Evolutionary conservation across 2,888 invertebrate species (phyloP).

Genomic region (Napeogenes sylphis): DNA sequence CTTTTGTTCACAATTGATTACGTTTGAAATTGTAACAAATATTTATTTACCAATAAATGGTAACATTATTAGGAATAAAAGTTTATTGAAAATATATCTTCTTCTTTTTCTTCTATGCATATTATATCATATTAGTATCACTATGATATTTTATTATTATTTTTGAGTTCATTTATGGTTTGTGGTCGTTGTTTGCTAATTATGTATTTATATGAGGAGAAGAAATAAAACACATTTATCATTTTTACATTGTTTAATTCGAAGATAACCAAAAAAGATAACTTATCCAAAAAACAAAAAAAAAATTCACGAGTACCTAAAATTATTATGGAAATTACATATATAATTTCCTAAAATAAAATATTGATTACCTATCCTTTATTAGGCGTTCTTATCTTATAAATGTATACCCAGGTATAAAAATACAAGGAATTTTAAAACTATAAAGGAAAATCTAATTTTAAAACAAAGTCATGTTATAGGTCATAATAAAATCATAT

Average conservation of each 20-base stretch:
- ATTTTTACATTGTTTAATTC: conserved; percentile 51
- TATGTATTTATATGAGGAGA: neutral
- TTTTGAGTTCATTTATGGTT: too few relatives aligned
- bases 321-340: conserved; percentile 43
- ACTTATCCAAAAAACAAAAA: conserved; percentile 39
- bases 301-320: conserved; percentile 45
- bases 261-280: conserved; percentile 43
- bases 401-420: neutral
- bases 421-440: conserved; percentile 11
- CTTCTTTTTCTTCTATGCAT: too few relatives aligned
- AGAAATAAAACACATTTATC: conserved; percentile 40
- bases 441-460: conserved; percentile 3
- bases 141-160: too few relatives aligned
- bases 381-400: too few relatives aligned
- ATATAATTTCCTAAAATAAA: neutral
- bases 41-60: too few relatives aligned
- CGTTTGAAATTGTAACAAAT: too few relatives aligned
- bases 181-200: neutral
- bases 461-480: neutral
- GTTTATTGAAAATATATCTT: too few relatives aligned
- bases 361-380: too few relatives aligned
- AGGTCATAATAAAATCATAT: conserved; percentile 30
- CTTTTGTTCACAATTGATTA: too few relatives aligned
- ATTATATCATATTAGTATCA: too few relatives aligned
- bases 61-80: too few relatives aligned